phyloP scores from a whole-genome alignment of 2,113 vertebrate species.

The Dicrurus megarhynchus region DNA sequence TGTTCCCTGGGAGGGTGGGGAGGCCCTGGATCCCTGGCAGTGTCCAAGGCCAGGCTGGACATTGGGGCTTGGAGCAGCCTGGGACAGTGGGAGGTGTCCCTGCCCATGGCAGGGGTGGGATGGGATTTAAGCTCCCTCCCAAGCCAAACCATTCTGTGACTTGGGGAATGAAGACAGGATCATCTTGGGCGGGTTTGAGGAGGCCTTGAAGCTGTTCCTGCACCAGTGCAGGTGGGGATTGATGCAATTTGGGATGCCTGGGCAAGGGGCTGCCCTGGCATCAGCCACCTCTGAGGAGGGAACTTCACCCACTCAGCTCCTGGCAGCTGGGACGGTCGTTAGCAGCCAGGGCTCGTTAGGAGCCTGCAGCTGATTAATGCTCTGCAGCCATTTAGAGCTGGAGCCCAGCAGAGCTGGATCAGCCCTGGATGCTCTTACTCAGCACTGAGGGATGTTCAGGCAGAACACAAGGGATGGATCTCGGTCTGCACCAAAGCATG shows the following conservation, averaged over 20 bases:
- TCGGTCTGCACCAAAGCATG: background rate
- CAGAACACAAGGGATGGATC: background rate
- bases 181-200: background rate
- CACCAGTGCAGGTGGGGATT: background rate
- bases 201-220: background rate
- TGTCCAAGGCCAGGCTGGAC: background rate
- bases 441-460: background rate
- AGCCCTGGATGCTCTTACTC: background rate
- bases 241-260: background rate
- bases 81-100: background rate
- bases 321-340: background rate
- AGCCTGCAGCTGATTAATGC: background rate
- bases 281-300: background rate
- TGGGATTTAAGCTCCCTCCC: background rate
- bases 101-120: background rate
- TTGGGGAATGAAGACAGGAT: background rate
- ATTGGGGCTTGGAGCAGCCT: rapidly evolving
- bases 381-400: background rate
- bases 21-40: background rate
- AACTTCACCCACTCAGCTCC: background rate
- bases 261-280: background rate
- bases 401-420: background rate
- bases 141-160: background rate
- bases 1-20: rapidly evolving
- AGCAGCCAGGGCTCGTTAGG: background rate